Evolutionary conservation across 2,888 invertebrate species (phyloP).

Genomic region (Timema cristinae): DNA sequence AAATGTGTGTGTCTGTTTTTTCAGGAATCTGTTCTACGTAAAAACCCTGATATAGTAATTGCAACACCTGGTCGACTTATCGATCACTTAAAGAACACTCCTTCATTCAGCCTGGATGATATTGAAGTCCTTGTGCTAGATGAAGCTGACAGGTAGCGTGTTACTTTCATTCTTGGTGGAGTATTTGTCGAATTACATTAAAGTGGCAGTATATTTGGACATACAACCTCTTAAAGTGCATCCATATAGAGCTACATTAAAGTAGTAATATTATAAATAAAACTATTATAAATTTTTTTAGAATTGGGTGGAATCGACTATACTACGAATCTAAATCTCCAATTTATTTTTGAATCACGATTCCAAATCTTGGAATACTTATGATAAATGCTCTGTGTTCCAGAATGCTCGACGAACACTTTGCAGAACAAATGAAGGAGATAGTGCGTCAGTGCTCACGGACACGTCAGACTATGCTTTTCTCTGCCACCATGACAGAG

Average conservation of each 20-base stretch:
- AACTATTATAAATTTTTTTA: too few species aligned
- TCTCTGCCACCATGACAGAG: slow-evolving; percentile 99
- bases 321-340: too few species aligned
- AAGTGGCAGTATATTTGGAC: too few species aligned
- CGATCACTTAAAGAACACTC: slow-evolving; percentile 94
- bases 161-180: neutral
- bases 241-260: too few species aligned
- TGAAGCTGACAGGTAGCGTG: slow-evolving; percentile 63
- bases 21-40: slow-evolving; percentile 74
- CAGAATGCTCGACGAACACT: slow-evolving; percentile 97
- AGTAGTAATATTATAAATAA: too few species aligned
- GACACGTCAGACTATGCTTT: slow-evolving; percentile 92
- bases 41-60: slow-evolving; percentile 94
- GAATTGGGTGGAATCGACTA: too few species aligned
- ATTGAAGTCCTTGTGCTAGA: slow-evolving; percentile 85
- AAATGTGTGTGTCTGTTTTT: slow-evolving; percentile 29
- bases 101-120: slow-evolving; percentile 81
- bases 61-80: slow-evolving; percentile 98
- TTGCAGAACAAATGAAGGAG: slow-evolving; percentile 98
- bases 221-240: too few species aligned
- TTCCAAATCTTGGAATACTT: too few species aligned
- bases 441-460: slow-evolving; percentile 88
- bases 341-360: too few species aligned
- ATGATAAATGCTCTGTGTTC: slow-evolving; percentile 19
- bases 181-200: too few species aligned